Evolutionary conservation across 2,797 vertebrate genomes (phyloP), one percentile per base, ranked within the genome.

Genomic region (Orestias chungarensis): DNA sequence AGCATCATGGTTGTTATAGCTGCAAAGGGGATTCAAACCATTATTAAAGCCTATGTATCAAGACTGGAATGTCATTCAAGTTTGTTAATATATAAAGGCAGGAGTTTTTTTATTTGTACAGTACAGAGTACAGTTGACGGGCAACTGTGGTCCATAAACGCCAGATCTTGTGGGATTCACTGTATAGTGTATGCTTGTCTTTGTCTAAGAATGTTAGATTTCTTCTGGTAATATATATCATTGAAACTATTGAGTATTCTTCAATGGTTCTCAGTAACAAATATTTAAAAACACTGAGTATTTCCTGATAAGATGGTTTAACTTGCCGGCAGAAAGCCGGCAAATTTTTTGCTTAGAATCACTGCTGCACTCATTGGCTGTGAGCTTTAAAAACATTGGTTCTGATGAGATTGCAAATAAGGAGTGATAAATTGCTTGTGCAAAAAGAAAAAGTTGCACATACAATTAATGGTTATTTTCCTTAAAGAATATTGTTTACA

Each of bases 301-400:
- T 62, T 52, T 70, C 57, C 23, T 40, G 59, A 44, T 2, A 57
- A 67, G n/a, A 27, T 71, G 57, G 76, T 76, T 79, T 85, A 64
- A 82, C 38, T 46, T n/a, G 33, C 52, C 72, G 61, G 33, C 52
- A 74, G 61, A 80, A 75, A 54, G 46, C n/a, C n/a, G n/a, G n/a
- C n/a, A n/a, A n/a, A 69, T 43, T 66, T 18, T 67, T 40, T 49
- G 54, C n/a, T 59, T 46, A 3, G 11, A 73, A 75, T 73, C 57
- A 72, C 50, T 73, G 62, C 65, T 70, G 0, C 27, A n/a, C 27
- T 69, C n/a, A 46, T 64, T 71, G 54, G 27, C 47, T 70, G 73
- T 82, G 71, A 64, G 50, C 80, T 59, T 70, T 66, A 71, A 43
- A 68, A 27, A 23, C 64, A 14, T 74, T 73, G 75, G n/a, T n/a